Conservation (phyloP, 2,888 invertebrate species). For the Neoascia interrupta region DNA sequence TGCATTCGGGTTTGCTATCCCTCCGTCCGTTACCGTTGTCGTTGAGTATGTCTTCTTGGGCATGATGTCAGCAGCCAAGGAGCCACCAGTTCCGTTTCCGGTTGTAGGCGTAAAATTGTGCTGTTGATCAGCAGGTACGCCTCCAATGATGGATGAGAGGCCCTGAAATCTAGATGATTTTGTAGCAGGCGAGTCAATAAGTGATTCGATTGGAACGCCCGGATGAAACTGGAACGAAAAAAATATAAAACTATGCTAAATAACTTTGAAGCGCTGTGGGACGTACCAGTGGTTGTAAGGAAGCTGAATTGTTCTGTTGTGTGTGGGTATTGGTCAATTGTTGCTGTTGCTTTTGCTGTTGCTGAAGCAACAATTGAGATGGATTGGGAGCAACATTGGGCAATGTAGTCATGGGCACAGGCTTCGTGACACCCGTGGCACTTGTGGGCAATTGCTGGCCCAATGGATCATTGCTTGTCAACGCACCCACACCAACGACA, state of each 20-base stretch:
- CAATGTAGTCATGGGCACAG: conserved; percentile 67
- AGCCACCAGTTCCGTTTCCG: conserved; percentile 47
- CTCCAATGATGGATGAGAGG: conserved; percentile 53
- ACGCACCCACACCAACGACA: conserved; percentile 66
- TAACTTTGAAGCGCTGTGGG: background rate
- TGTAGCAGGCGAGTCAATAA: conserved; percentile 61
- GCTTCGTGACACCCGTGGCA: conserved; percentile 70
- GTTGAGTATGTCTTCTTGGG: conserved; percentile 61
- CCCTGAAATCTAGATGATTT: conserved; percentile 55
- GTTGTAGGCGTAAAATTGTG: conserved; percentile 61
- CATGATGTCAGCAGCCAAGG: conserved; percentile 44
- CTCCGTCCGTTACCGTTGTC: conserved; percentile 44
- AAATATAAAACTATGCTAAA: conserved; percentile 48
- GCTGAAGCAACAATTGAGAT: conserved; percentile 61
- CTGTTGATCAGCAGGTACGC: conserved; percentile 58
- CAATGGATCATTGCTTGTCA: conserved; percentile 61
- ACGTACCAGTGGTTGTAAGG: conserved; percentile 74
- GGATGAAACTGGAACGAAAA: conserved; percentile 63
- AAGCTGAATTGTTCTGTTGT: conserved; percentile 74
- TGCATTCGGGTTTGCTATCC: conserved; percentile 29
- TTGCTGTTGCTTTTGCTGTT: conserved; percentile 59
- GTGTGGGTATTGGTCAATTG: conserved; percentile 56
- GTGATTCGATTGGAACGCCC: conserved; percentile 69
- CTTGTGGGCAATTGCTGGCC: conserved; percentile 30
- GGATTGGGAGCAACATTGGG: conserved; percentile 45